Evolutionary conservation across 92 coral and sea anemone genomes (phyloP).

Genomic region (Phenganax subtilis): DNA sequence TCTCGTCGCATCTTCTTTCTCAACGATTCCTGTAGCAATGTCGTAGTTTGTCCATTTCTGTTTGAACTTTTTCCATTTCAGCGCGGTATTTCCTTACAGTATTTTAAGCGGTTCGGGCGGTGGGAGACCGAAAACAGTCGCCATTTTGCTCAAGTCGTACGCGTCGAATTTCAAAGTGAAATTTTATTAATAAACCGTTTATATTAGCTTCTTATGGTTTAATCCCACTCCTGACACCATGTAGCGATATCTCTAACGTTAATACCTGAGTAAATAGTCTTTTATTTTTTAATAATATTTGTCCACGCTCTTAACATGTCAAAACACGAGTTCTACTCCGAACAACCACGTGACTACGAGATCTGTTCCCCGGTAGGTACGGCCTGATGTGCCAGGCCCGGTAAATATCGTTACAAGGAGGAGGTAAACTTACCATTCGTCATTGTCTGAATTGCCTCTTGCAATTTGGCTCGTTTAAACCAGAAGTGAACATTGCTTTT

Average conservation of each 20-base stretch:
- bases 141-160: constrained; percentile 21
- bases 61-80: constrained; percentile 42
- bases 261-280: too few relatives aligned
- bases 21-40: constrained; percentile 43
- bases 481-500: too few relatives aligned
- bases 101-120: constrained; percentile 27
- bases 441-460: too few relatives aligned
- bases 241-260: neutral
- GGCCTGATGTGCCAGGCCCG: too few relatives aligned
- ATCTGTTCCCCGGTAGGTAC: too few relatives aligned
- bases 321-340: too few relatives aligned
- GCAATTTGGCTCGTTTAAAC: too few relatives aligned
- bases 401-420: too few relatives aligned
- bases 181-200: neutral
- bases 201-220: neutral
- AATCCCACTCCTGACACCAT: constrained; percentile 14
- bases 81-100: constrained; percentile 36
- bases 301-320: too few relatives aligned
- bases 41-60: constrained; percentile 45
- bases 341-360: too few relatives aligned
- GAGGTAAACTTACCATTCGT: too few relatives aligned
- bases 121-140: constrained; percentile 35
- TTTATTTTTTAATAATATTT: too few relatives aligned
- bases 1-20: constrained; percentile 31
- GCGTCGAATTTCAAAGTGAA: neutral